Base-by-base conservation (phyloP, 2,113 vertebrate genomes). In the Ceyx cyanopectus region DNA sequence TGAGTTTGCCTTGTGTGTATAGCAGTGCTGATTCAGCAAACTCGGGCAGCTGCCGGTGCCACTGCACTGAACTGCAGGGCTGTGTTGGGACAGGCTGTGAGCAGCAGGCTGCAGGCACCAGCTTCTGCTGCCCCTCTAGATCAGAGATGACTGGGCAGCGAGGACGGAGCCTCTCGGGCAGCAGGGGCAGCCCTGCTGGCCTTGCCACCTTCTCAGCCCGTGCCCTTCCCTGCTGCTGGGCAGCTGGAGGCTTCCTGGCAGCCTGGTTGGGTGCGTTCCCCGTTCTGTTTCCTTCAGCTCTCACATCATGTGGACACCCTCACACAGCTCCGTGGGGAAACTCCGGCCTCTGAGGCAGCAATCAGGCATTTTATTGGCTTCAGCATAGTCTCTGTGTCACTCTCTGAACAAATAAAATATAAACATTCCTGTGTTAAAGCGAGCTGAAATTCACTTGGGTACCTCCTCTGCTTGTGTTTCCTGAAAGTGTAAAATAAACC, bases 141-240 rank as follows among this genome's bases (percentile, higher is more conserved):
- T n/a, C 27, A 16, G 50, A 45, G 81, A 29, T 2, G 4, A 6
- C 17, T 7, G 58, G 54, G 26, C 45, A 80, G 54, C 54, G 30
- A 23, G 72, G 67, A 20, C 40, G 1, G 3, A 40, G n/a, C 72
- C 54, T 54, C 1, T 3, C 57, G 58, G 70, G 80, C 37, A 54
- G 60, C 26, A 4, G 0, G 0, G 16, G 21, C 40, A 12, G 22
- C 14, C 21, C 45, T 53, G 32, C 24, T 0, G 0, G 6, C 4
- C 29, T 66, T 0, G 0, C 60, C 82, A 12, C 34, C 4, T 0
- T 30, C 37, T 34, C 14, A 5, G 63, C 27, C 27, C 57, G 50
- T 85, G 34, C 26, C 14, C 30, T 43, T 60, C 60, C 41, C 11
- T 56, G 43, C 67, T 74, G 6, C 63, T 20, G 6, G 19, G 16